phyloP scores from a whole-genome alignment of 1,140 invertebrate species.

The Drosophila subpulchrella region DNA sequence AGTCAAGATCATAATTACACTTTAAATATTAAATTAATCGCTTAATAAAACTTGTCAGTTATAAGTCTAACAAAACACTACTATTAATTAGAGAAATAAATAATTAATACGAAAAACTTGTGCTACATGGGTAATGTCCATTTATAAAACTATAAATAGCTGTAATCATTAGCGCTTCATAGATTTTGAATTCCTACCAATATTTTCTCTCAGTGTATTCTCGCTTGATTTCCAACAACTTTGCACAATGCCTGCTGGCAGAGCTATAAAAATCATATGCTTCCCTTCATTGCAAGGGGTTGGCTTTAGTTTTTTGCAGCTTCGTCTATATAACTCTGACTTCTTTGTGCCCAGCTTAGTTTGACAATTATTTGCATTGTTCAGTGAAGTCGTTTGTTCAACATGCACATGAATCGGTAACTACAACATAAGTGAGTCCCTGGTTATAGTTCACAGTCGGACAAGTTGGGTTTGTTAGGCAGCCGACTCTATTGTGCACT shows the following conservation, averaged over 20 bases:
- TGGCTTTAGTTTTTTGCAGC: constrained; percentile 20
- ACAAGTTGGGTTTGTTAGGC: constrained; percentile 44
- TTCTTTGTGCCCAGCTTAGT: constrained; percentile 64
- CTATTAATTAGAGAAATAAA: too few species aligned
- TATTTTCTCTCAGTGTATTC: constrained; percentile 24
- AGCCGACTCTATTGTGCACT: constrained; percentile 24
- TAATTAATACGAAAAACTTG: too few species aligned
- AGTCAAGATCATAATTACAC: too few species aligned
- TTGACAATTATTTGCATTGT: constrained; percentile 83
- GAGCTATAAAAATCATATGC: constrained; percentile 76
- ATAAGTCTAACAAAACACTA: too few species aligned
- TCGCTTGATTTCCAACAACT: constrained; percentile 42
- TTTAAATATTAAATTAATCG: too few species aligned
- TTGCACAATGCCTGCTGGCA: constrained; percentile 66
- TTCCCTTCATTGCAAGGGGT: constrained; percentile 59
- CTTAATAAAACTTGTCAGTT: too few species aligned
- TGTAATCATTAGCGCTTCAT: background rate
- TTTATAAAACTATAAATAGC: too few species aligned
- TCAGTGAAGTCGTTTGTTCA: constrained; percentile 74
- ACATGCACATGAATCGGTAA: constrained; percentile 80
- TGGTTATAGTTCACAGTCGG: constrained; percentile 30
- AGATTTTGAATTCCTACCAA: background rate
- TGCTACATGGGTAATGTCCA: too few species aligned
- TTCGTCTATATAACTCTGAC: constrained; percentile 28
- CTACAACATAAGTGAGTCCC: constrained; percentile 72